Percentiles rank a stretch among this genome's conserved stretches.
Evolutionary conservation across 2,888 invertebrate species (phyloP).

Genomic region (Leucophenga montana): DNA sequence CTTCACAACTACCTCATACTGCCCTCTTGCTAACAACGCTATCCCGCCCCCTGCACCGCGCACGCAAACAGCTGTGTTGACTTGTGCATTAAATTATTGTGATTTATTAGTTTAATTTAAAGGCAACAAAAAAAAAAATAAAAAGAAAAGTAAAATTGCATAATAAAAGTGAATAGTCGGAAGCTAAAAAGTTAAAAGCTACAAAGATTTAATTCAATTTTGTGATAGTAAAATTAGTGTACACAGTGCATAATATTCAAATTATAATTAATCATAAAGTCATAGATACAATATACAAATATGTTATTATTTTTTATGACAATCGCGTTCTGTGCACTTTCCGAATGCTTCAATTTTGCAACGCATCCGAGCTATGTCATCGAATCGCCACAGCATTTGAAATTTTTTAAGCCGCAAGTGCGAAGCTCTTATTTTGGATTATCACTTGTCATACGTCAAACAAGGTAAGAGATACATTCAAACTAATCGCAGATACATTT

Average conservation of each 20-base stretch:
- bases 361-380: constrained; percentile 53
- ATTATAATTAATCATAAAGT: too few relatives aligned
- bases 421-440: constrained; percentile 61
- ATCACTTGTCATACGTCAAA: constrained; percentile 49
- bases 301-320: not conserved
- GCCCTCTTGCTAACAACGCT: not conserved
- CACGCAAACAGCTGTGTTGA: not conserved
- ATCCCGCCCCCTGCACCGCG: too few relatives aligned
- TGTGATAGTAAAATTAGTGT: constrained; percentile 2
- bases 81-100: constrained; percentile 9
- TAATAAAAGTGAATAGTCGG: constrained; percentile 7
- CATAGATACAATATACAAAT: not conserved
- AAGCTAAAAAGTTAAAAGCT: not conserved
- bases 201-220: not conserved
- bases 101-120: constrained; percentile 20
- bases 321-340: not conserved
- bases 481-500: too few relatives aligned
- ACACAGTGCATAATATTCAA: not conserved
- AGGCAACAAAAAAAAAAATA: not conserved
- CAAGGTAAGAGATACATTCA: constrained; percentile 46
- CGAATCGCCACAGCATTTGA: constrained; percentile 42
- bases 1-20: not conserved
- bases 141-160: not conserved
- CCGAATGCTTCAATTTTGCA: constrained; percentile 52
- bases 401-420: constrained; percentile 42